A percentile compares a stretch with the other conserved stretches of the same genome.
Evolutionary conservation across 2,888 invertebrate genomes (phyloP).

Genomic region (Cacoxenus indagator): DNA sequence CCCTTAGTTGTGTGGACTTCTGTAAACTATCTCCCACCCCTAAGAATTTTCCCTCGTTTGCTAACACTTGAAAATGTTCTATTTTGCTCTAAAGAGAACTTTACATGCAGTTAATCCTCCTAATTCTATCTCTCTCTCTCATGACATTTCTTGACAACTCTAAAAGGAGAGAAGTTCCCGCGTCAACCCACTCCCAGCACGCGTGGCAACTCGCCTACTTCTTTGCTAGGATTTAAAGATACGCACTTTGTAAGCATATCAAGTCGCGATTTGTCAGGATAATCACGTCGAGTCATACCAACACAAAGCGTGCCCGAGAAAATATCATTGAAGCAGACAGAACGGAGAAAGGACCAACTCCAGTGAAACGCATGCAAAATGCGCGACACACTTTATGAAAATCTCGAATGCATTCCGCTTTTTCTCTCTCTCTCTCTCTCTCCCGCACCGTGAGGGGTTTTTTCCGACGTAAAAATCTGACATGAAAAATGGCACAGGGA

Average conservation of each 20-base stretch:
- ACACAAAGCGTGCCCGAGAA: background rate
- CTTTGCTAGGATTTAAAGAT: constrained; percentile 14
- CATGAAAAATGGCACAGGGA: constrained; percentile 43
- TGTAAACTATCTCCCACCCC: too few species aligned
- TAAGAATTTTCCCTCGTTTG: too few species aligned
- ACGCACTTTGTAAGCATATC: constrained; percentile 1
- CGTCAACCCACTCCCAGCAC: too few species aligned
- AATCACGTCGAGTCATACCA: constrained; percentile 10
- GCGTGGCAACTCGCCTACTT: too few species aligned
- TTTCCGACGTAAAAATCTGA: constrained; percentile 37
- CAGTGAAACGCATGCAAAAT: background rate
- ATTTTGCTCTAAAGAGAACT: too few species aligned
- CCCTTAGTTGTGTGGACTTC: too few species aligned
- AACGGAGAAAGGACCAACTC: background rate
- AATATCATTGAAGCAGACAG: background rate
- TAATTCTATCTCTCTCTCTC: too few species aligned
- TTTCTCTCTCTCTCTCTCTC: too few species aligned
- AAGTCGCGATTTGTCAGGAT: constrained; percentile 20
- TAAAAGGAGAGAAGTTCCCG: too few species aligned
- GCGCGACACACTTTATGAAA: constrained; percentile 17
- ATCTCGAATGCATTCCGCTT: background rate
- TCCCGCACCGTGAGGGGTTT: background rate
- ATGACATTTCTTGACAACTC: too few species aligned
- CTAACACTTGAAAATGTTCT: too few species aligned
- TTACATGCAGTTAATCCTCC: too few species aligned